These are phyloP conservation scores for Agonum fuliginosum DNA, from an alignment of 2,888 invertebrate species.

Conservation along the genomic window DNA sequence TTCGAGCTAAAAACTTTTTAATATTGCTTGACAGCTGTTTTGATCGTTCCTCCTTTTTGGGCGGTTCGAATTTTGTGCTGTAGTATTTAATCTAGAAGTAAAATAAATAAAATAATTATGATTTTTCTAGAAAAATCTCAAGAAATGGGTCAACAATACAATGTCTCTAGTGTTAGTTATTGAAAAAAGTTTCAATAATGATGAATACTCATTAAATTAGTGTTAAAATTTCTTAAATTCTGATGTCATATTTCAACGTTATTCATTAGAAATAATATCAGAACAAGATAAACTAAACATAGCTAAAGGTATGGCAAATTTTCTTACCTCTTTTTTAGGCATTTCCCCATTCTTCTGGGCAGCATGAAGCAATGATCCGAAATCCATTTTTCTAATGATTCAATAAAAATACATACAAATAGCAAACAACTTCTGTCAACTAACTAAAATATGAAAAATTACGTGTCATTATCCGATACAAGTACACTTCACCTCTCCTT, in stretches of 20 bases:
- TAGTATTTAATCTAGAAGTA: constrained; percentile 78
- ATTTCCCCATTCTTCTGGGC: constrained; percentile 77
- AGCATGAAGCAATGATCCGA: constrained; percentile 77
- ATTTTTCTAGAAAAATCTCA: constrained; percentile 28
- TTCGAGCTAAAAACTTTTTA: constrained; percentile 87
- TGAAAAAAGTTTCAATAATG: constrained; percentile 13
- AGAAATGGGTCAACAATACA: constrained; percentile 59
- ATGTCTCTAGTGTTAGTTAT: no score
- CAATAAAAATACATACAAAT: not conserved
- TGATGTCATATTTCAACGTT: constrained; percentile 8
- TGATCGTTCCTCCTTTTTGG: constrained; percentile 85
- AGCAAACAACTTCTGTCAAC: constrained; percentile 33
- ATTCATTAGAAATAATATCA: not conserved
- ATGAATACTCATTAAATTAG: constrained; percentile 53
- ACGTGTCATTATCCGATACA: constrained; percentile 50
- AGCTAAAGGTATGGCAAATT: constrained; percentile 16
- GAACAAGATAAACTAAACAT: not conserved
- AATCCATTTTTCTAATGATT: constrained; percentile 74
- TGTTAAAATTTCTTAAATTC: constrained; percentile 32
- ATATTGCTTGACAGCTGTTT: constrained; percentile 85
- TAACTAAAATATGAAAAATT: constrained; percentile 48
- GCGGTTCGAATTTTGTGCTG: constrained; percentile 86
- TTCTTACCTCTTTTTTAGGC: constrained; percentile 68
- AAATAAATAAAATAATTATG: constrained; percentile 35
- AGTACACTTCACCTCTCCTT: constrained; percentile 45